Conservation (phyloP, 2,797 vertebrate species). For the Esox masquinongy region DNA sequence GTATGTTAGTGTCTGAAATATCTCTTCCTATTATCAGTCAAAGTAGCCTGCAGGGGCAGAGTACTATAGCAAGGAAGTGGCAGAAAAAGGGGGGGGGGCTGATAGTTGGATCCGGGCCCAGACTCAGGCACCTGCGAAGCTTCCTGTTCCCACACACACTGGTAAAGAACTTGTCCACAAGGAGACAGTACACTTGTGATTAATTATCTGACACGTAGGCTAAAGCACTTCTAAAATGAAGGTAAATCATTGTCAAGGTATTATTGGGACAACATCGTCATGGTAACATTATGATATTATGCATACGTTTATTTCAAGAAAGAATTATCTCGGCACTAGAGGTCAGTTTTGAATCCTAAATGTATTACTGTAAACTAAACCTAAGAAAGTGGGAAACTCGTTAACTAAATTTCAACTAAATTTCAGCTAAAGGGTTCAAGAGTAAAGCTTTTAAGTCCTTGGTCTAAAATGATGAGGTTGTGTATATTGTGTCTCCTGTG, state of each 20-base stretch:
- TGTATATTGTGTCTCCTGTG: not conserved
- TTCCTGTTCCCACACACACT: not conserved
- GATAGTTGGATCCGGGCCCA: not conserved
- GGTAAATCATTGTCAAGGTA: not conserved
- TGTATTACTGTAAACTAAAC: not conserved
- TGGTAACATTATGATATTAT: not conserved
- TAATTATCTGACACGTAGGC: not conserved
- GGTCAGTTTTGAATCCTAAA: not conserved
- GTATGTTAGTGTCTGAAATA: not conserved
- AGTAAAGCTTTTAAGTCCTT: not conserved
- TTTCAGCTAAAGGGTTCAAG: not conserved
- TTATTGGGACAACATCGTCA: not conserved
- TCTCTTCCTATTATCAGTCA: not conserved
- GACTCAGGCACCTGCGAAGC: slow-evolving; percentile 27
- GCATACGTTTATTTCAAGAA: not conserved
- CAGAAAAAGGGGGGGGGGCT: not conserved
- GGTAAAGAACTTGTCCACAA: not conserved
- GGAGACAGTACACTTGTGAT: not conserved
- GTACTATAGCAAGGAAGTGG: not conserved
- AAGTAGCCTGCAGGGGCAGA: not conserved
- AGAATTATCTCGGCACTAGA: not conserved
- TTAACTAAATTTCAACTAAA: not conserved
- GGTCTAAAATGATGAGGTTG: not conserved
- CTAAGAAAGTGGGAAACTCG: not conserved
- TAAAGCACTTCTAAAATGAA: not conserved